Conservation (phyloP, 2,797 vertebrate species). For the Myotis myotis region DNA sequence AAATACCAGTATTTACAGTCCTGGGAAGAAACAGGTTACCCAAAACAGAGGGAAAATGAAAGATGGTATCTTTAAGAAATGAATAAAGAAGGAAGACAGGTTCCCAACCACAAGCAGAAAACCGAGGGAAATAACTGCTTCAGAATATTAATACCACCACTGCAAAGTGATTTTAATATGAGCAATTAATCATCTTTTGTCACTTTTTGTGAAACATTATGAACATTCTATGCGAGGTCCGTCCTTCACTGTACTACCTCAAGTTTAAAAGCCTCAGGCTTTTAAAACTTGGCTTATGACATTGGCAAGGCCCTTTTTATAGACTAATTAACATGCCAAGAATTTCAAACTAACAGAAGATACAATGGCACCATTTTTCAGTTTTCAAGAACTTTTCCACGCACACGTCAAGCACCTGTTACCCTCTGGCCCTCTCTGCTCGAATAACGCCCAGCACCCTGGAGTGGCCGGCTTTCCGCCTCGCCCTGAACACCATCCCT, state of each 20-base stretch:
- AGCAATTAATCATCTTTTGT: constrained; percentile 80
- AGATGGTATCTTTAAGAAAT: constrained; percentile 40
- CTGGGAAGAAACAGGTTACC: constrained; percentile 52
- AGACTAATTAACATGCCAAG: constrained; percentile 76
- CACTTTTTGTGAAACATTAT: constrained; percentile 58
- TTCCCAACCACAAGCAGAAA: constrained; percentile 43
- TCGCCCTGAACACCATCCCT: background rate
- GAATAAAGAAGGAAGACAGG: constrained; percentile 31
- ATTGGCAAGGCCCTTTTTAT: constrained; percentile 54
- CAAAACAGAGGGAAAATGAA: background rate
- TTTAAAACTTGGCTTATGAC: constrained; percentile 68
- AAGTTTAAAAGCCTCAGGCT: constrained; percentile 68
- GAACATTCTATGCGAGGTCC: constrained; percentile 54
- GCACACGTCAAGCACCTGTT: constrained; percentile 17
- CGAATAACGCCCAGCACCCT: background rate
- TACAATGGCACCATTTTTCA: constrained; percentile 40
- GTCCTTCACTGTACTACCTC: constrained; percentile 61
- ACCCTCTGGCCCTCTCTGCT: background rate
- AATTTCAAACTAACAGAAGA: constrained; percentile 61
- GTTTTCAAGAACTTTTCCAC: constrained; percentile 46
- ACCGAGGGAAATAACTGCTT: constrained; percentile 57
- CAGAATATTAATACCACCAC: constrained; percentile 66
- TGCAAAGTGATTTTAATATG: constrained; percentile 76
- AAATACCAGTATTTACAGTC: background rate
- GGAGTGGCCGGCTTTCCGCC: background rate